Base-by-base conservation (phyloP, 2,888 invertebrate species). In the Lycia hirtaria region DNA sequence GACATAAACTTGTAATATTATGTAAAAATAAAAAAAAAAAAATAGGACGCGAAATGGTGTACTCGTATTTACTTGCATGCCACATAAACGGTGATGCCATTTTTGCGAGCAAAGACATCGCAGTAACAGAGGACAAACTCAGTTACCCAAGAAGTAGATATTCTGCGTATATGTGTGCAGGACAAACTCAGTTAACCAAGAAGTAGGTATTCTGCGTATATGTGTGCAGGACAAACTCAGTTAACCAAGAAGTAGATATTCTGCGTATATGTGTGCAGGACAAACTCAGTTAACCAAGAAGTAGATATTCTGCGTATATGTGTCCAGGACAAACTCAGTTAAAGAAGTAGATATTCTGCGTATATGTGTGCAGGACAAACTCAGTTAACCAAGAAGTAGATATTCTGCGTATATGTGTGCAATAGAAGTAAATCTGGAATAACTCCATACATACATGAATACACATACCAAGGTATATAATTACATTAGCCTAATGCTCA, bases 401-500 rank as follows among this genome's bases (percentile, higher is more conserved):
- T 53, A 44, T 38, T 44, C 20, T 37, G 6, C 17, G n/a, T n/a
- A n/a, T n/a, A n/a, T n/a, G n/a, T n/a, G n/a, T n/a, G n/a, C n/a
- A n/a, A n/a, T n/a, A n/a, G n/a, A n/a, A n/a, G n/a, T n/a, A n/a
- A n/a, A n/a, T 30, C 12, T 20, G 37, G 17, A 43, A 53, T 40
- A 56, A 38, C 19, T 45, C 28, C 14, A 41, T 37, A 54, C 26
- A 56, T 53, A 56, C 50, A 52, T 51, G 41, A 49, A 32, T 55
- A 57, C 35, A 57, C 40, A 38, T 51, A 35, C 37, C 24, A 60
- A 59, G 57, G 57, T 68, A 72, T 71, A 72, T 78, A 75, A 75
- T 72, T 75, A 76, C 75, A 78, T 82, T 75, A 76, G 76, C 74
- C 78, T 82, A 86, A 81, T 78, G 79, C 67, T 67, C 72, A 70